These are phyloP conservation scores for Nycticryphes semicollaris DNA, from an alignment of 2,113 vertebrate species.

Conservation along the genomic window DNA sequence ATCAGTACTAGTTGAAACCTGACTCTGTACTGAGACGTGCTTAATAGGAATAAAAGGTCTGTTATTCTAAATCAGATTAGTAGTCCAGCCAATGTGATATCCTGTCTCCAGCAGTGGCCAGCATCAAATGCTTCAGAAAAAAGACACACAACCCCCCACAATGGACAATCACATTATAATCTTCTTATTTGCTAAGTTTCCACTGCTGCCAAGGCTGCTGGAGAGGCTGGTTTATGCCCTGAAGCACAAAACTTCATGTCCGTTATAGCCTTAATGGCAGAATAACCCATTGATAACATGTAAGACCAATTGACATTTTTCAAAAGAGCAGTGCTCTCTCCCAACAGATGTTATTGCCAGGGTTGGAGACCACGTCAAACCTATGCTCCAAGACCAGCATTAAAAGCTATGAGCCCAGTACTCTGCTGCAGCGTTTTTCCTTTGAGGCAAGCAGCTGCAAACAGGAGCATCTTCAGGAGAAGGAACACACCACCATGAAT, in stretches of 20 bases:
- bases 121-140: slow-evolving; percentile 21
- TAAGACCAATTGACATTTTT: background rate
- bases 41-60: slow-evolving; percentile 58
- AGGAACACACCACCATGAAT: background rate
- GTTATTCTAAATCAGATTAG: slow-evolving; percentile 59
- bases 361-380: fast-evolving
- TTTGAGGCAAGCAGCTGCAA: background rate
- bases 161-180: background rate
- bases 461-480: background rate
- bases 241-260: background rate
- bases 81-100: slow-evolving; percentile 35
- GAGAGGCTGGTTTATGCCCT: background rate
- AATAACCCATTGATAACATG: background rate
- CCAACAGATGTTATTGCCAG: background rate
- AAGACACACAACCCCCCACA: background rate
- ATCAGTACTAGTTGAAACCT: slow-evolving; percentile 39
- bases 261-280: background rate
- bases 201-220: background rate
- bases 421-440: background rate
- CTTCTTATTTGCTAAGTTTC: slow-evolving; percentile 6
- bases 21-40: background rate
- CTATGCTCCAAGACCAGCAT: background rate
- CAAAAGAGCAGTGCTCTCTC: background rate
- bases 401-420: background rate
- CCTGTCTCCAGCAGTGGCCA: slow-evolving; percentile 32